Base-by-base conservation (phyloP, 2,113 vertebrate genomes). In the Blennius ocellaris region DNA sequence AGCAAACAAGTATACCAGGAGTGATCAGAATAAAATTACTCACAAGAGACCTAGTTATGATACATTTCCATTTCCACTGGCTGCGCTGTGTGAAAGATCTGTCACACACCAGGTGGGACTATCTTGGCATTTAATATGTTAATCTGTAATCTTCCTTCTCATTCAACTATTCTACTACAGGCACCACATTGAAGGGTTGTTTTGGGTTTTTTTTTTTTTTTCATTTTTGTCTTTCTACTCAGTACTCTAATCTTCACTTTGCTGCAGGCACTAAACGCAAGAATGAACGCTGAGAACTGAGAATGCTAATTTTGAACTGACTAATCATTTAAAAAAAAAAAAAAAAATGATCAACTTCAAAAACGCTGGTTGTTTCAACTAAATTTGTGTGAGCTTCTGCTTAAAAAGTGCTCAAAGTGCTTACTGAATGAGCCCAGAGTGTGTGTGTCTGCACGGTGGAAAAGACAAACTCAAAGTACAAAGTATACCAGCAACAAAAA, bases 91-190 rank as follows among this genome's bases (percentile, higher is more conserved):
- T 79, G 71, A 80, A 72, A 80, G 73, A 86, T 84, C 71, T 89
- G 85, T 87, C 82, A 80, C 87, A 89, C 89, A 85, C 80, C 84
- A 89, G 84, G 89, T 85, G 86, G 83, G 87, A 80, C 69, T 81
- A 82, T 86, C 71, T 82, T 84, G 80, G 81, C 87, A 89, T 89
- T 89, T 89, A 85, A 86, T 87, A 89, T 91, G 84, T 91, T 88
- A 88, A 89, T 88, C 82, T 88, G 82, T 77, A 87, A 85, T 87
- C 82, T 88, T 80, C 57, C 70, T 80, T 73, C 85, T 86, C 70
- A 88, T 89, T 84, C 80, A 80, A 59, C 81, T 86, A 56, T 83
- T 81, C 52, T 64, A 89, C 78, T 54, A 83, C 74, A 69, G 82
- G 15, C 73, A 82, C 36, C 6, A 15, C 61, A 66, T 7, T 62